Percentiles rank a stretch among this genome's conserved stretches.
Conservation (phyloP, 2,888 invertebrate species). For the Epistrophe grossulariae region DNA sequence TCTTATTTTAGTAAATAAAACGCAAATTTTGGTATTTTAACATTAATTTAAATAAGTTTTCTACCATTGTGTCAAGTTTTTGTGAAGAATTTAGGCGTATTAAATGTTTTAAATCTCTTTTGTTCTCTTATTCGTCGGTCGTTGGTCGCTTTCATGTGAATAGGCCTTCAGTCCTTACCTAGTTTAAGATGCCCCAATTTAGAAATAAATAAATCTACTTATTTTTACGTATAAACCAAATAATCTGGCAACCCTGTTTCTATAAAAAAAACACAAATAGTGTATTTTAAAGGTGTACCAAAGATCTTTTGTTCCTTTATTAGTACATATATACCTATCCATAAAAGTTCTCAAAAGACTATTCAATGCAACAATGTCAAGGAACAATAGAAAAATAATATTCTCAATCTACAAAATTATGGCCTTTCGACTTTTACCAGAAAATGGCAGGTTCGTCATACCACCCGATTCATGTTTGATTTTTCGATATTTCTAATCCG, state of each 20-base stretch:
- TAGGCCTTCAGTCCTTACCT: too few relatives aligned
- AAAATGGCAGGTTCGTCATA: conserved; percentile 21
- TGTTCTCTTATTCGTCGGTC: too few relatives aligned
- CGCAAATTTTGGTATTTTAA: too few relatives aligned
- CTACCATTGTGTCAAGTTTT: too few relatives aligned
- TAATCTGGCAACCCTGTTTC: neutral
- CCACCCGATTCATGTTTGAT: conserved; percentile 38
- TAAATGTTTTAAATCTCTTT: too few relatives aligned
- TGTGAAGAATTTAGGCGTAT: too few relatives aligned
- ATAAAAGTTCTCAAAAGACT: conserved; percentile 16
- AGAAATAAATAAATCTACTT: too few relatives aligned
- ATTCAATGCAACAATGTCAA: conserved; percentile 50
- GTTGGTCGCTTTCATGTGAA: too few relatives aligned
- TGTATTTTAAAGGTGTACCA: conserved; percentile 14
- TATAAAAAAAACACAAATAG: neutral
- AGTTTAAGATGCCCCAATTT: too few relatives aligned
- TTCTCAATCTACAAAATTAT: conserved; percentile 19
- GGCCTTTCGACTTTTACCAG: conserved; percentile 24
- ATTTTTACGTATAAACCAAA: neutral
- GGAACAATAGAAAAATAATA: conserved; percentile 18
- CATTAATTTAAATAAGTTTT: too few relatives aligned
- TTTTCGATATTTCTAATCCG: conserved; percentile 58
- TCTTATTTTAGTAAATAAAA: too few relatives aligned
- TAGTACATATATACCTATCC: conserved; percentile 2
- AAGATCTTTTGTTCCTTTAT: conserved; percentile 9